phyloP scores from a whole-genome alignment of 2,113 vertebrate genomes.

The Nannobrachium achirus region DNA sequence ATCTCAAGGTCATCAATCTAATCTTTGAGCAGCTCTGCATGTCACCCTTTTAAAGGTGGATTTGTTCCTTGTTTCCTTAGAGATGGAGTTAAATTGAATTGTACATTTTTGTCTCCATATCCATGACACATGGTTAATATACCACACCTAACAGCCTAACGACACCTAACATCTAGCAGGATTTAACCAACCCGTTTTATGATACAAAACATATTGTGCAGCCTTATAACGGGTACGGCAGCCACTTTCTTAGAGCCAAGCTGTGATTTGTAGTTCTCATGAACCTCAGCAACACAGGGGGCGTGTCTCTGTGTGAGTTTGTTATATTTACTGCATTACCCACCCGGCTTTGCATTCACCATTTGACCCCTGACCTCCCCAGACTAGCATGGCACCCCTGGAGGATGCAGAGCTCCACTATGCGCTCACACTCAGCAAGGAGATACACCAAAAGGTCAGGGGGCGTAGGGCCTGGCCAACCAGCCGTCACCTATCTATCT shows the following conservation, averaged over 20 bases:
- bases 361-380: constrained; percentile 77
- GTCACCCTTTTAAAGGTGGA: no score
- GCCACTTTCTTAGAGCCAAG: neutral
- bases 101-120: no score
- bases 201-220: no score
- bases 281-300: constrained; percentile 13
- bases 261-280: constrained; percentile 14
- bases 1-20: no score
- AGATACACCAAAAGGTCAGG: constrained; percentile 91
- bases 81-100: no score
- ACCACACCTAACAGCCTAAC: no score
- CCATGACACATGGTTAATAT: no score
- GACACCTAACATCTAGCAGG: no score
- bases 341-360: constrained; percentile 61
- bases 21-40: no score
- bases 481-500: constrained; percentile 51
- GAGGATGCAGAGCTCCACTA: constrained; percentile 90
- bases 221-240: neutral
- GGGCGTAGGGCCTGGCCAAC: constrained; percentile 56
- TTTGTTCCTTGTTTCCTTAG: no score
- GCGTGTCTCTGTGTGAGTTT: constrained; percentile 29
- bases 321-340: constrained; percentile 34
- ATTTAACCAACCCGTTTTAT: no score
- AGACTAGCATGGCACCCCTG: constrained; percentile 83
- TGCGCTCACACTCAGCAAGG: constrained; percentile 91